Conservation (phyloP, 1,140 invertebrate genomes). For the Zaprionus ornatus region DNA sequence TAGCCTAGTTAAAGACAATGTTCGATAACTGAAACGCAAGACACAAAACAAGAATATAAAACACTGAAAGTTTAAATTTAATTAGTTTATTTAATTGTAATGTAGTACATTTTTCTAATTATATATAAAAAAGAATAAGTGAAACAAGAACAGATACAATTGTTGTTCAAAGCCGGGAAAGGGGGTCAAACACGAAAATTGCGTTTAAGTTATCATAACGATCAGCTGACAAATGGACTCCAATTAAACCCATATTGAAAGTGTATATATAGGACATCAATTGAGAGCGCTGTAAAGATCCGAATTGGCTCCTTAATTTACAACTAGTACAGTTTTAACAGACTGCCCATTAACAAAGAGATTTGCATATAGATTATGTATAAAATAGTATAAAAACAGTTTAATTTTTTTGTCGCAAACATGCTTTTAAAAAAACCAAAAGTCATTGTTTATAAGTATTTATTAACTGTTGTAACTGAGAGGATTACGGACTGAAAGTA, state of each 20-base stretch:
- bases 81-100: constrained; percentile 80
- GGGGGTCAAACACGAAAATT: background rate
- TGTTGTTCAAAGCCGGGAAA: constrained; percentile 4
- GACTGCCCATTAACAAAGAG: background rate
- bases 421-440: background rate
- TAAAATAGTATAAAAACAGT: background rate
- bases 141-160: constrained; percentile 21
- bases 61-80: constrained; percentile 72
- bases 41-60: constrained; percentile 56
- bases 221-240: background rate
- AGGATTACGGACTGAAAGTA: background rate
- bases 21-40: constrained; percentile 60
- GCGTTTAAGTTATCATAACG: background rate
- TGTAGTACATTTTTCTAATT: constrained; percentile 81
- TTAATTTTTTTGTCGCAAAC: background rate
- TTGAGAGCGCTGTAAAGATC: background rate
- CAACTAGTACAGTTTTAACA: background rate
- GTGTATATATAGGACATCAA: background rate
- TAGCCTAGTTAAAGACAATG: constrained; percentile 61
- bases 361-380: background rate
- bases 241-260: background rate
- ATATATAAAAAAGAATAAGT: constrained; percentile 57
- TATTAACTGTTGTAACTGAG: background rate
- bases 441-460: too few relatives aligned
- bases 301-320: background rate